These are phyloP conservation scores for Metopolophium dirhodum DNA, from an alignment of 1,140 invertebrate species.

Conservation along the genomic window DNA sequence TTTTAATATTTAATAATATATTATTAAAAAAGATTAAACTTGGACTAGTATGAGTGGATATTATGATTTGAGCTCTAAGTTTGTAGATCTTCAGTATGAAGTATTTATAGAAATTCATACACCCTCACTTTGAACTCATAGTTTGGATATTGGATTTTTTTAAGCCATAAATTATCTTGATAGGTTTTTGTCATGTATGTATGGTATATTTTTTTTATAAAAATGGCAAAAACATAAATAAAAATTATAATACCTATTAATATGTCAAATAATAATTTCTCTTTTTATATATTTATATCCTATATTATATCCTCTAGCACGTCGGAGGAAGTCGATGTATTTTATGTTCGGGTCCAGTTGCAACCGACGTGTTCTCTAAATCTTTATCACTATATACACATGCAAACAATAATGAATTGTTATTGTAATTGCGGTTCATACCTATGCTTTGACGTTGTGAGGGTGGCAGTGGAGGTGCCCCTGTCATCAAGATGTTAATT, in stretches of 20 bases:
- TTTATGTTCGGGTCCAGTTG: neutral
- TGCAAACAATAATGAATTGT: slow-evolving; percentile 48
- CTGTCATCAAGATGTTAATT: slow-evolving; percentile 50
- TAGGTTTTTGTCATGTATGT: neutral
- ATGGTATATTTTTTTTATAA: neutral
- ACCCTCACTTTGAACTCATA: neutral
- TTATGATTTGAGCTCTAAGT: neutral
- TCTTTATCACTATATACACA: neutral
- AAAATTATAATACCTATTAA: neutral
- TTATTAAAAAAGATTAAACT: neutral
- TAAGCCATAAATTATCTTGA: neutral
- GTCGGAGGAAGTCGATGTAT: neutral
- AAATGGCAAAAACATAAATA: neutral
- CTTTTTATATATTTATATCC: neutral
- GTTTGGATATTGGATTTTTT: neutral
- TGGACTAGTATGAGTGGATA: neutral
- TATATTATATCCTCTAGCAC: neutral
- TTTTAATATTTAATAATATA: neutral
- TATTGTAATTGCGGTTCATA: slow-evolving; percentile 44
- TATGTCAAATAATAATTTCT: neutral
- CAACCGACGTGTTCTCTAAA: neutral
- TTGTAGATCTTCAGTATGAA: neutral
- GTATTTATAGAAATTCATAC: neutral
- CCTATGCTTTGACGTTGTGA: neutral
- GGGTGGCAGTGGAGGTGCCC: neutral